These are phyloP conservation scores for Microplitis mediator DNA, from an alignment of 1,140 invertebrate genomes.

Conservation along the genomic window DNA sequence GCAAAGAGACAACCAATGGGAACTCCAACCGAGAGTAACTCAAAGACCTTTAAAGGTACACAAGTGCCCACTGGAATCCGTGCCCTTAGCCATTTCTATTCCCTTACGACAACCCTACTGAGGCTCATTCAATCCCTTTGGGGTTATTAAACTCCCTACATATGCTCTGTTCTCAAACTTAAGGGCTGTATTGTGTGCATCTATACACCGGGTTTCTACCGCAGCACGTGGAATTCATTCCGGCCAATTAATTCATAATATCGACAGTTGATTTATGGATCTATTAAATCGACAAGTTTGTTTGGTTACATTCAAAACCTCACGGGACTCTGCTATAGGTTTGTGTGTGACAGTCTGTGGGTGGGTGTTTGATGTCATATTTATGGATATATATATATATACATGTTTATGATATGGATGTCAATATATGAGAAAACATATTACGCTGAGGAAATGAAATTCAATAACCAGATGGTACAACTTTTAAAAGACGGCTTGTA, in stretches of 20 bases:
- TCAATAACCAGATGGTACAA: not conserved
- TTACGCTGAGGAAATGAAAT: slow-evolving; percentile 1
- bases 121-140: too few species aligned
- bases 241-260: not conserved
- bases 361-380: not conserved
- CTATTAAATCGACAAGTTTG: not conserved
- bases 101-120: too few species aligned
- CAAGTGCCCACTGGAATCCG: not conserved
- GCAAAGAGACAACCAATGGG: slow-evolving; percentile 5
- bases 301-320: not conserved
- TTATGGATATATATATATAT: not conserved
- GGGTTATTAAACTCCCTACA: too few species aligned
- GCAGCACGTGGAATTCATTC: too few species aligned
- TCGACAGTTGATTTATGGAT: not conserved
- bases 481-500: not conserved
- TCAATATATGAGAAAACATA: not conserved
- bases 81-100: too few species aligned
- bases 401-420: not conserved
- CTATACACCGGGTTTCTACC: too few species aligned
- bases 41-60: not conserved
- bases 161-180: too few species aligned
- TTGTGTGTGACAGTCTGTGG: too few species aligned
- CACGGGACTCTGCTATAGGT: too few species aligned
- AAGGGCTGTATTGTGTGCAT: too few species aligned
- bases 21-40: too few species aligned